Evolutionary conservation across 2,888 invertebrate genomes (phyloP).

Genomic region (Gastrophysa polygoni): DNA sequence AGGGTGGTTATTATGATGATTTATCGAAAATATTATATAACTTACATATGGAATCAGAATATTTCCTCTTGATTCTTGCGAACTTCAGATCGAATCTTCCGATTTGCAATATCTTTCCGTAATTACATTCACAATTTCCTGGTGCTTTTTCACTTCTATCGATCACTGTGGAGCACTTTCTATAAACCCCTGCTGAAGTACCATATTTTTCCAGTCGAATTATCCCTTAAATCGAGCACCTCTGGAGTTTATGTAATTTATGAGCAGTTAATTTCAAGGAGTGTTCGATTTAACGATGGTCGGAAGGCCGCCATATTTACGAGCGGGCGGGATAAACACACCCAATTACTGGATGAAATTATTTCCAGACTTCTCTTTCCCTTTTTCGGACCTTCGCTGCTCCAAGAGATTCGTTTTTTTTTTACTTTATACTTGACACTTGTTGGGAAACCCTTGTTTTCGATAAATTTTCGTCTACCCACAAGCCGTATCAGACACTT

Average conservation of each 20-base stretch:
- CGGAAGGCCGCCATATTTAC: slow-evolving; percentile 48
- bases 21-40: no score
- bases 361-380: slow-evolving; percentile 26
- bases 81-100: no score
- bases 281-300: slow-evolving; percentile 55
- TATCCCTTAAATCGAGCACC: slow-evolving; percentile 24
- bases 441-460: neutral
- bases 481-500: no score
- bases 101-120: no score
- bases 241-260: slow-evolving; percentile 51
- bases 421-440: neutral
- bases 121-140: no score
- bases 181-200: neutral
- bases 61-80: no score
- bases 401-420: neutral
- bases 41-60: no score
- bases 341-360: slow-evolving; percentile 33
- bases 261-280: slow-evolving; percentile 58
- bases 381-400: slow-evolving; percentile 9
- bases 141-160: no score
- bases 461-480: neutral
- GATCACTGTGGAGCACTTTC: no score
- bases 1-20: no score
- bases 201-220: neutral
- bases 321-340: slow-evolving; percentile 43